Base-by-base conservation (phyloP, 1,140 invertebrate species). In the Zaprionus lachaisei region DNA sequence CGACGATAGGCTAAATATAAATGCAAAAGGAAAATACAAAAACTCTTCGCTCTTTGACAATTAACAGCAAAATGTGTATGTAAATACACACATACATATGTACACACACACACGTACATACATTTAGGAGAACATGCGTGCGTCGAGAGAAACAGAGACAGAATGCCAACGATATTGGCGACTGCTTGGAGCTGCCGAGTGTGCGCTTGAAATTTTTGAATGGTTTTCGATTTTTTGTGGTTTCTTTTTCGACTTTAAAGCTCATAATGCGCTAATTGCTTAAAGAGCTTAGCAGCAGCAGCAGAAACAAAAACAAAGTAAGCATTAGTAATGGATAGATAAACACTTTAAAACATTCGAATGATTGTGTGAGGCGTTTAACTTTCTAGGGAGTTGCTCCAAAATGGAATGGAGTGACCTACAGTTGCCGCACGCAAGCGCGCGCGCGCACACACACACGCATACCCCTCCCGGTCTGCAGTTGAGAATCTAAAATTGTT, bases 381-480 rank as follows among this genome's bases (percentile, higher is more conserved):
- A 81, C 85, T 89, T 84, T 90, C 85, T 81, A 84, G 84, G 84
- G 81, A 89, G 65, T 73, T 74, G 74, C 14, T 28, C 20, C 31
- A 57, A 44, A 63, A 51, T 38, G 61, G 31, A 62, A 34, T 61
- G 49, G 15, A 68, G 34, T 66, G 76, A 31, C 60, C 58, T 15
- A 31, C 20, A 60, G 38, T 15, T 22, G 26, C 31, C 26, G 60
- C 81, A 83, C 81, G 73, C 81, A 83, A 80, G 77, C n/a, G n/a
- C n/a, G 12, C 24, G 34, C 24, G 2, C 26, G 14, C 20, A 55
- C 22, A 3, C n/a, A 55, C 22, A 3, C 26, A 61, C 22, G 38
- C 34, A 14, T 54, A 47, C 37, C 12, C 60, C 37, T 20, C 14
- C 14, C 60, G 22, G 15, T n/a, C 14, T 47, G 15, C 37, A 24